Conservation (phyloP, 1,140 invertebrate species). For the Schlechtendalia chinensis region DNA sequence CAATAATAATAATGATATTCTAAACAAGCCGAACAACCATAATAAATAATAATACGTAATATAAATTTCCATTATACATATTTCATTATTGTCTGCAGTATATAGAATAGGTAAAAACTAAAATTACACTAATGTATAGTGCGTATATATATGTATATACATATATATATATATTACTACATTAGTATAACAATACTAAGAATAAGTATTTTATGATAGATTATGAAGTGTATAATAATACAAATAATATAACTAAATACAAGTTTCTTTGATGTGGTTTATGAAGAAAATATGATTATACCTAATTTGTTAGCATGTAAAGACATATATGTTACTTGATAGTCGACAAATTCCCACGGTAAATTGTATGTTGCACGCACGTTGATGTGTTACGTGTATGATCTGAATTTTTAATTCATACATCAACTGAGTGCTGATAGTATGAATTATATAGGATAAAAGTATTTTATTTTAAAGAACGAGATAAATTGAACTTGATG, state of each 20-base stretch:
- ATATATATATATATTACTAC: no score
- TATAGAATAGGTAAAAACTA: neutral
- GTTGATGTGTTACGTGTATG: neutral
- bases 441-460: neutral
- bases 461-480: no score
- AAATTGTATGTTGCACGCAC: constrained; percentile 9
- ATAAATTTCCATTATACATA: no score
- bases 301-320: neutral
- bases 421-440: neutral
- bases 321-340: neutral
- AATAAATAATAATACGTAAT: no score
- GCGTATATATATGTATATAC: neutral
- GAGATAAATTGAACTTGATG: neutral
- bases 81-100: no score
- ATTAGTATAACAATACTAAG: no score
- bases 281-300: constrained; percentile 27
- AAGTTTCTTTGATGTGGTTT: neutral
- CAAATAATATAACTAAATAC: no score
- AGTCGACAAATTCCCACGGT: constrained; percentile 18
- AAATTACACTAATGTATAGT: neutral
- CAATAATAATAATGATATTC: no score
- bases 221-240: no score
- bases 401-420: constrained; percentile 8
- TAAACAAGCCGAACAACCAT: no score
- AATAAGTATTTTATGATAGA: no score